A percentile compares a stretch with the other conserved stretches of the same genome.
Evolutionary conservation across 2,797 vertebrate species (phyloP).

Genomic region (Echiichthys vipera): DNA sequence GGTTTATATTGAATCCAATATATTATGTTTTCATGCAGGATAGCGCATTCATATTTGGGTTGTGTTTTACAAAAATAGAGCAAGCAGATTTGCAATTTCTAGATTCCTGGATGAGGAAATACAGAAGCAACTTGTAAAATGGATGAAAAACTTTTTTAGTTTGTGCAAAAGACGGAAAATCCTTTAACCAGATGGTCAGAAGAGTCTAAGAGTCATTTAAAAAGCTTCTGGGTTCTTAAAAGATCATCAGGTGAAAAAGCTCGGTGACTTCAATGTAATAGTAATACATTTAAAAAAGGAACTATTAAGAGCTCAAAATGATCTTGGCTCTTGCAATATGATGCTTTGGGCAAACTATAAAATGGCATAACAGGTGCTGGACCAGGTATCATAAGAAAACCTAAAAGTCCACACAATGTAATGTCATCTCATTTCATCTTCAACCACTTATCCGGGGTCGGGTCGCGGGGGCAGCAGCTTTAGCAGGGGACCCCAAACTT

Average conservation of each 20-base stretch:
- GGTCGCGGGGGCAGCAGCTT: too few species aligned
- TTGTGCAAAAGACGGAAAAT: background rate
- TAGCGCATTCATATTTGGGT: background rate
- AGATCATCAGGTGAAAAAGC: background rate
- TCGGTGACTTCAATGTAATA: background rate
- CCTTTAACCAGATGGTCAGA: background rate
- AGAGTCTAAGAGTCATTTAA: background rate
- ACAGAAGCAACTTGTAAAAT: background rate
- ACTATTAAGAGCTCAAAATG: background rate
- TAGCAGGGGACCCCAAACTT: too few species aligned
- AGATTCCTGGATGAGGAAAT: too few species aligned
- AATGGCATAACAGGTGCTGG: too few species aligned
- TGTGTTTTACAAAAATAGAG: background rate
- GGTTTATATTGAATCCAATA: background rate
- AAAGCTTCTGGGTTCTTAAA: background rate
- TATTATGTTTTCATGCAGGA: background rate
- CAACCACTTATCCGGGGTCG: too few species aligned
- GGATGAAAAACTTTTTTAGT: background rate
- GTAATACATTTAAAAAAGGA: background rate
- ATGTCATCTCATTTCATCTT: too few species aligned
- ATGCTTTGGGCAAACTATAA: too few species aligned
- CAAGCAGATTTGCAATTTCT: background rate
- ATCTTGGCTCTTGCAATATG: too few species aligned
- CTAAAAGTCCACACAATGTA: background rate
- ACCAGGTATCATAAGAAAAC: too few species aligned